Base-by-base conservation (phyloP, 2,113 vertebrate species). In the Verasper variegatus region DNA sequence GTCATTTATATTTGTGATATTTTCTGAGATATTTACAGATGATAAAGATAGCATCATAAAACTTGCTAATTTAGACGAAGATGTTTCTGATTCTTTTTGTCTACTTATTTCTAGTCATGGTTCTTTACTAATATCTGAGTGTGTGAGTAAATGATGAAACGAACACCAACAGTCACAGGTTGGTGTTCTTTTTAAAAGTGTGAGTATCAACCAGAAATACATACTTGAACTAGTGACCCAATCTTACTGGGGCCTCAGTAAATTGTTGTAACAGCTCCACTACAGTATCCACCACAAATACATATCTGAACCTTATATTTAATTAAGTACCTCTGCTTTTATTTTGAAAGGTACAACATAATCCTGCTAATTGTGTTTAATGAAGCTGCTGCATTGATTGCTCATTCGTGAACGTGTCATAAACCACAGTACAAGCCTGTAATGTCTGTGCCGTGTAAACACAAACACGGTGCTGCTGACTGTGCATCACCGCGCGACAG, bases 301-400 rank as follows among this genome's bases (percentile, higher is more conserved):
- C 45, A 24, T 18, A 12, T 40, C 54, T 42, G 31, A 56, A 45
- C 17, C 27, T n/a, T 27, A n/a, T n/a, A 54, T 68, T 31, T 59
- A 24, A 6, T 13, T 1, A 4, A 20, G 14, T 6, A 2, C 18
- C 26, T 37, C 12, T 4, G 54, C 56, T 79, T 76, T 74, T 70
- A 73, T 61, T 78, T 71, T 66, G 63, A 86, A 83, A 70, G 42
- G 14, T 15, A 2, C 55, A 51, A 20, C 10, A 21, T 61, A 47
- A 72, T 66, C 54, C 42, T 24, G 4, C 56, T 51, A 74, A 81
- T 78, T 71, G 62, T 69, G 59, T 87, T 77, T 78, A 76, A 79
- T 81, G 68, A 67, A 69, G 55, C 55, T 20, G 9, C 2, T 17
- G 12, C 27, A 27, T 57, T 82, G 71, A 67, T 49, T 62, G 67